phyloP scores from a whole-genome alignment of 2,113 vertebrate genomes.

The Oplegnathus fasciatus region DNA sequence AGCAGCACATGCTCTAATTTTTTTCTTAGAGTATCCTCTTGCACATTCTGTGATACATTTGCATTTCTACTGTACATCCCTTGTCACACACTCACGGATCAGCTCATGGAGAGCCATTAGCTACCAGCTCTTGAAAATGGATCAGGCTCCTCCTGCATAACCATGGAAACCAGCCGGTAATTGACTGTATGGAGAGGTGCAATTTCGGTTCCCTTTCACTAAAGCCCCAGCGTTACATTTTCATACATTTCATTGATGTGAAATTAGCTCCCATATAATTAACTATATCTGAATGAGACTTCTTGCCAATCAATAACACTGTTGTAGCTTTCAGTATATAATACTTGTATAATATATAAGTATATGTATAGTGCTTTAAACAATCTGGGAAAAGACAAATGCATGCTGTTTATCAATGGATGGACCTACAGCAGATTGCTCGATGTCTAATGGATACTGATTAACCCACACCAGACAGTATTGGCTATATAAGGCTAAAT shows the following conservation, averaged over 20 bases:
- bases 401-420: slow-evolving; percentile 1
- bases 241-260: slow-evolving; percentile 20
- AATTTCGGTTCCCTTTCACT: slow-evolving; percentile 46
- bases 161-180: slow-evolving; percentile 80
- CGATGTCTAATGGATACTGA: slow-evolving; percentile 65
- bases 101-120: slow-evolving; percentile 73
- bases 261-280: background rate
- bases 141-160: slow-evolving; percentile 73
- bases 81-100: slow-evolving; percentile 53
- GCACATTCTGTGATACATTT: slow-evolving; percentile 58
- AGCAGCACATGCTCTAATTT: slow-evolving; percentile 52
- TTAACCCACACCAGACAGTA: slow-evolving; percentile 43
- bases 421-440: slow-evolving; percentile 12
- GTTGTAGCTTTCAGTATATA: background rate
- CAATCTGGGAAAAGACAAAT: background rate
- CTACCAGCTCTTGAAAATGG: slow-evolving; percentile 76
- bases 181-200: slow-evolving; percentile 58
- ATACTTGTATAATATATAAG: background rate
- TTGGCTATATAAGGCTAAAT: slow-evolving; percentile 20
- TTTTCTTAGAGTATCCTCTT: slow-evolving; percentile 33
- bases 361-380: background rate
- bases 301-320: background rate
- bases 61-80: slow-evolving; percentile 68
- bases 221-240: slow-evolving; percentile 31
- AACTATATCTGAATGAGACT: background rate